A percentile compares a stretch with the other conserved stretches of the same genome.
phyloP scores from a whole-genome alignment of 2,113 vertebrate genomes.

The Perccottus glenii region DNA sequence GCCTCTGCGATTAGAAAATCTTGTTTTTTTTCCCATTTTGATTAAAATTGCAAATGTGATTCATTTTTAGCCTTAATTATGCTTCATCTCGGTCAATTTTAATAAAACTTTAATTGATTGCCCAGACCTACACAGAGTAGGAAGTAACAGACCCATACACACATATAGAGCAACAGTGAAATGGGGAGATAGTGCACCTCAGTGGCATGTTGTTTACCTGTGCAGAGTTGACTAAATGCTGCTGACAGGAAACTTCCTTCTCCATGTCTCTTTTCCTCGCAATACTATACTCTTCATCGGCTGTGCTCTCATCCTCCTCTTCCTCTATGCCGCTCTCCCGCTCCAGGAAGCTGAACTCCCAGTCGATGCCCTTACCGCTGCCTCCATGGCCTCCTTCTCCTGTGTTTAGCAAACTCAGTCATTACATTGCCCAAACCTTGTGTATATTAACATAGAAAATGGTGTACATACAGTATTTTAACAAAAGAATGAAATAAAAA shows the following conservation, averaged over 20 bases:
- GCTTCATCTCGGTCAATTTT: too few relatives aligned
- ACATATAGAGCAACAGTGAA: conserved; percentile 3
- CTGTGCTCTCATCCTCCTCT: conserved; percentile 51
- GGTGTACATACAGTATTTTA: too few relatives aligned
- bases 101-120: too few relatives aligned
- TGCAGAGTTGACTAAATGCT: conserved; percentile 68
- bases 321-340: conserved; percentile 78
- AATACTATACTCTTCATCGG: conserved; percentile 36
- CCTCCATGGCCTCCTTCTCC: conserved; percentile 83
- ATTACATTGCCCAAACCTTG: neutral
- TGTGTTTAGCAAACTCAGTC: conserved; percentile 32
- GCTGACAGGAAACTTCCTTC: conserved; percentile 71
- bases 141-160: conserved; percentile 2
- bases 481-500: too few relatives aligned
- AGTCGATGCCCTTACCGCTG: conserved; percentile 82
- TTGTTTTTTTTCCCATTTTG: too few relatives aligned
- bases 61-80: too few relatives aligned
- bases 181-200: conserved; percentile 3
- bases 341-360: conserved; percentile 88
- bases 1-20: too few relatives aligned
- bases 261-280: conserved; percentile 51
- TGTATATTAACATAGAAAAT: too few relatives aligned
- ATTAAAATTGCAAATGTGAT: too few relatives aligned
- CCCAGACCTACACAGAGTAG: too few relatives aligned
- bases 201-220: conserved; percentile 54